phyloP scores from a whole-genome alignment of 1,140 invertebrate genomes.

The Spodoptera frugiperda region DNA sequence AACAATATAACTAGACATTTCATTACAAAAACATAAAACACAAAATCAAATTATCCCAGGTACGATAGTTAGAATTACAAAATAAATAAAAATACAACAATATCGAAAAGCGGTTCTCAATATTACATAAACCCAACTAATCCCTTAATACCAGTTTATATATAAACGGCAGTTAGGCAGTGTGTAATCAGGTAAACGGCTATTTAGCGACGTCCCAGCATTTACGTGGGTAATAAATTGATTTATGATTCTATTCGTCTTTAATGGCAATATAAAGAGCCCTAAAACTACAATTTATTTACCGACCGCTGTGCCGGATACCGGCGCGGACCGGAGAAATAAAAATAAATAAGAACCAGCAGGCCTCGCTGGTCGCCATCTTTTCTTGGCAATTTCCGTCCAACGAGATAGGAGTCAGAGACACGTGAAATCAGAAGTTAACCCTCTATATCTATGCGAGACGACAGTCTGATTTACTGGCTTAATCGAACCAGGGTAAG shows the following conservation, averaged over 20 bases:
- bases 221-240: constrained; percentile 42
- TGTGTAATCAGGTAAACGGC: constrained; percentile 36
- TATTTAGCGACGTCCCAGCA: constrained; percentile 26
- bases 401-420: constrained; percentile 72
- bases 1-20: too few relatives aligned
- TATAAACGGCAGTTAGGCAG: constrained; percentile 16
- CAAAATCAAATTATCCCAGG: too few relatives aligned
- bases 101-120: too few relatives aligned
- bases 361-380: constrained; percentile 64
- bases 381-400: constrained; percentile 78
- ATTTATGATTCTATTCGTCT: constrained; percentile 42
- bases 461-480: constrained; percentile 66
- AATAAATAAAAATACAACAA: too few relatives aligned
- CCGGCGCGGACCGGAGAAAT: constrained; percentile 56
- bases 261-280: constrained; percentile 41
- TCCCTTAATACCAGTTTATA: constrained; percentile 10
- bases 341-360: constrained; percentile 78
- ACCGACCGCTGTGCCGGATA: constrained; percentile 53
- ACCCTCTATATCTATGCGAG: constrained; percentile 71
- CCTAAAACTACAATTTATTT: constrained; percentile 52
- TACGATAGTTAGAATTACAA: too few relatives aligned
- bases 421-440: constrained; percentile 80
- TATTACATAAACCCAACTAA: background rate
- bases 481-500: constrained; percentile 63
- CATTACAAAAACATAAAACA: too few relatives aligned